Evolutionary conservation across 2,113 vertebrate genomes (phyloP).

Genomic region (Thalassarche chlororhynchos): DNA sequence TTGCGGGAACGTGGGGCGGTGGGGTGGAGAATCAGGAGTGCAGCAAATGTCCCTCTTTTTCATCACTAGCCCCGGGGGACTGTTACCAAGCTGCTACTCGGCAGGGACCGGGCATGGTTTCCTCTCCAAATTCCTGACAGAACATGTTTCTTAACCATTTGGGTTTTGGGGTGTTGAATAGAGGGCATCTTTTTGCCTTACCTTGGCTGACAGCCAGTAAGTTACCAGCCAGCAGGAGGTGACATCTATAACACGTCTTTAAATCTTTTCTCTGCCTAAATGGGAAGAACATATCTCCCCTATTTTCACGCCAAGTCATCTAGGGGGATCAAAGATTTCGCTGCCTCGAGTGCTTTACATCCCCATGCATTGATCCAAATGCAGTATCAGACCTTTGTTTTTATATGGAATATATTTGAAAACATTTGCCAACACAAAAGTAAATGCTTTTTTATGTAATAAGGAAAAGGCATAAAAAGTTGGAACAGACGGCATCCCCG

Average conservation of each 20-base stretch:
- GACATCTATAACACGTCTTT: neutral
- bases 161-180: neutral
- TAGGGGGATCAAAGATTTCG: neutral
- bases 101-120: neutral
- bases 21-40: neutral
- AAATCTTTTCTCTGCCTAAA: neutral
- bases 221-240: neutral
- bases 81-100: neutral
- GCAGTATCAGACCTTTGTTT: neutral
- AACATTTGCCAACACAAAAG: neutral
- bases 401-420: neutral
- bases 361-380: neutral
- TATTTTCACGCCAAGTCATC: neutral
- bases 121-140: neutral
- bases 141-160: neutral
- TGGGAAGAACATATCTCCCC: neutral
- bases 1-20: accelerated
- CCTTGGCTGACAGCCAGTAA: neutral
- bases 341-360: neutral
- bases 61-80: neutral
- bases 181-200: neutral
- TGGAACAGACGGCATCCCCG: neutral
- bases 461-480: neutral
- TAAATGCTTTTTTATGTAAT: neutral
- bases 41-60: neutral